phyloP scores from a whole-genome alignment of 2,113 vertebrate genomes.

The Smithornis capensis region DNA sequence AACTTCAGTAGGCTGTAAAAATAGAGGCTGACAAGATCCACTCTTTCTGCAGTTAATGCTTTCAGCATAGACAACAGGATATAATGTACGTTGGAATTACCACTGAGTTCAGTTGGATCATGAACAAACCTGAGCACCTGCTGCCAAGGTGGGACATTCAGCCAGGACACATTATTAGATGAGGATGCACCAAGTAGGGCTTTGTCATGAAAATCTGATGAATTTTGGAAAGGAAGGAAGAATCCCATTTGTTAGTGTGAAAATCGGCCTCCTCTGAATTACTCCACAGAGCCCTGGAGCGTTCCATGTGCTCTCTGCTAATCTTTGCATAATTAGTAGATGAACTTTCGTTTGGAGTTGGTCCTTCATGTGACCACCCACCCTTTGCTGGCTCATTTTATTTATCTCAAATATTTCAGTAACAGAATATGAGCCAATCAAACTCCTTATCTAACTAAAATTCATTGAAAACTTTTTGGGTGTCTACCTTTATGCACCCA shows the following conservation, averaged over 20 bases:
- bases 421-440: neutral
- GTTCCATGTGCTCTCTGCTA: neutral
- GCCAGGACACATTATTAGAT: neutral
- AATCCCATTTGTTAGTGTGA: neutral
- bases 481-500: neutral
- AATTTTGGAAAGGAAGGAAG: neutral
- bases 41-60: neutral
- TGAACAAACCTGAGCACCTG: neutral
- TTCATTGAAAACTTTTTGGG: neutral
- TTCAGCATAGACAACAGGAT: neutral
- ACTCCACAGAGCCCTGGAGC: accelerated
- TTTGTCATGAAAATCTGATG: neutral
- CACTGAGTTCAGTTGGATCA: accelerated
- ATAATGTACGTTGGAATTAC: neutral
- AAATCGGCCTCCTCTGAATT: neutral
- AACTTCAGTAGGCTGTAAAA: slow-evolving; percentile 3
- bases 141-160: neutral
- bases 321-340: neutral
- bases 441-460: neutral
- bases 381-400: neutral
- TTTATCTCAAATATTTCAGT: neutral
- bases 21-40: neutral
- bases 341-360: neutral
- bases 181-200: neutral
- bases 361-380: neutral